Evolutionary conservation across 2,888 invertebrate genomes (phyloP), one percentile per base, ranked within the genome.

Genomic region (Papilio protenor): DNA sequence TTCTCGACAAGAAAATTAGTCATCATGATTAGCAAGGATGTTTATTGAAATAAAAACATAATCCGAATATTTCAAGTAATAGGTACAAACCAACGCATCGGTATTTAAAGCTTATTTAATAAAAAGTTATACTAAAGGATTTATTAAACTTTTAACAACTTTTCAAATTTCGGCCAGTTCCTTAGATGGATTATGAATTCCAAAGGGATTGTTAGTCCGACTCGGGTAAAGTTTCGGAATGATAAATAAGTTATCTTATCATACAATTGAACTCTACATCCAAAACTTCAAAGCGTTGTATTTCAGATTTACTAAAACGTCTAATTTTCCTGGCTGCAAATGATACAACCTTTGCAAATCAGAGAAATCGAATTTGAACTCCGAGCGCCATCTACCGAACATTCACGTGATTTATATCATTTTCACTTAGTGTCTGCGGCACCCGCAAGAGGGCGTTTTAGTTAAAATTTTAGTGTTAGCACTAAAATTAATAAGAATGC

Each of bases 371-470:
- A 49, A 49, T 77, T 76, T 80, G 73, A 27, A 76, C 83, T 82
- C 45, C 79, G 86, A 84, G 75, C 87, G 91, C 88, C 91, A 91
- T 89, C 92, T 92, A 83, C 81, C 76, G 21, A 12, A 12, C 10
- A 45, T 3, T n/a, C 1, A 23, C 14, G 1, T 8, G 64, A 77
- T 80, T 70, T 40, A 21, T 73, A 79, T 79, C 52, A 21, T n/a
- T 69, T 40, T 33, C 12, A 69, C 12, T 69, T 21, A 8, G 12
- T 69, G 10, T 40, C 4, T 45, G 12, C 45, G 2, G 21, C 21
- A 69, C n/a, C 12, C 66, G n/a, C 66, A 45, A 69, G 66, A 69
- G 66, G 66, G 66, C 66, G 40, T 66, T 8, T 27, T 61, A 3
- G 3, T 33, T 4, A 40, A 40, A 40, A 40, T 4, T 5, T 5